phyloP scores from a whole-genome alignment of 2,113 vertebrate species.

The Pavo muticus region DNA sequence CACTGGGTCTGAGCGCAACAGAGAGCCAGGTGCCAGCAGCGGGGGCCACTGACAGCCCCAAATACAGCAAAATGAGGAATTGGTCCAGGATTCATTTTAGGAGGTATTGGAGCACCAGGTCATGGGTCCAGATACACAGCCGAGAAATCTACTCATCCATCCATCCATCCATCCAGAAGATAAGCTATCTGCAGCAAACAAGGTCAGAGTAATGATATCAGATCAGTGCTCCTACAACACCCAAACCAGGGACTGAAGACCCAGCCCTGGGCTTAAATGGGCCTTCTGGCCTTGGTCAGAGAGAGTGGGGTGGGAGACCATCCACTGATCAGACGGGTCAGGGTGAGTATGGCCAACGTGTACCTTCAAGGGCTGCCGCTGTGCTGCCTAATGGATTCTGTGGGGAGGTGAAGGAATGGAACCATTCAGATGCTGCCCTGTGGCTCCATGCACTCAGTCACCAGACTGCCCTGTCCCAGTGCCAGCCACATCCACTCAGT shows the following conservation, averaged over 20 bases:
- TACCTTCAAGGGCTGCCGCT: not conserved
- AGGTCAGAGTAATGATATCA: not conserved
- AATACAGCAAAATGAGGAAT: not conserved
- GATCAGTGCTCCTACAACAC: not conserved
- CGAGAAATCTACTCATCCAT: not conserved
- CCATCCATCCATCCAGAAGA: not conserved
- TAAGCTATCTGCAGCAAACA: not conserved
- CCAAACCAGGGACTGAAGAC: not conserved
- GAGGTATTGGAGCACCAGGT: not conserved
- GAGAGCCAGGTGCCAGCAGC: not conserved
- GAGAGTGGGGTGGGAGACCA: not conserved
- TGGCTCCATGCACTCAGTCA: too few relatives aligned
- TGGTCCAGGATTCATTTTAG: not conserved
- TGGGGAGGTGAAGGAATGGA: not conserved
- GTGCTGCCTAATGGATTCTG: not conserved
- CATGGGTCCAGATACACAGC: not conserved
- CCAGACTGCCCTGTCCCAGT: rapidly evolving
- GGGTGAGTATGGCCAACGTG: not conserved
- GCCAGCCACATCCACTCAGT: rapidly evolving
- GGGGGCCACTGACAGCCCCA: not conserved
- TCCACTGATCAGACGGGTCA: not conserved
- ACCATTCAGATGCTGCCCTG: too few relatives aligned
- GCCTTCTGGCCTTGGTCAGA: not conserved
- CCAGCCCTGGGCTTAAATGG: not conserved
- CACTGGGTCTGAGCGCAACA: not conserved